Evolutionary conservation across 2,113 vertebrate genomes (phyloP).

Genomic region (Prunella fulvescens): DNA sequence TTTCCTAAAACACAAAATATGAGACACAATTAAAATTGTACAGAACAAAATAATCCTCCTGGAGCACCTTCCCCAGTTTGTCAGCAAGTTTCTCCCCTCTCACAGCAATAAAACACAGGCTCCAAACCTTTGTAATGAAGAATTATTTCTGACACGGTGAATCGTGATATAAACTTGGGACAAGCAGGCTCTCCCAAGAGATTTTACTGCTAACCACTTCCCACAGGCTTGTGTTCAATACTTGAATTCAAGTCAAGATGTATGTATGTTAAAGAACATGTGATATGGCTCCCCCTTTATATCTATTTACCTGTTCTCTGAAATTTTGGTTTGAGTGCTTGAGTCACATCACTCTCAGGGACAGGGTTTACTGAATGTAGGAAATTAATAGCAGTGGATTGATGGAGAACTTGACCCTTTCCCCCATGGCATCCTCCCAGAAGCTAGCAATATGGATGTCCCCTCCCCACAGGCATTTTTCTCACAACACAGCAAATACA

Average conservation of each 20-base stretch:
- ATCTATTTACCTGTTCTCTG: not conserved
- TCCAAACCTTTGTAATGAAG: not conserved
- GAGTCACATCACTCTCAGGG: not conserved
- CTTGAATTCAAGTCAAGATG: not conserved
- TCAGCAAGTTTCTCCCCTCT: not conserved
- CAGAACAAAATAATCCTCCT: not conserved
- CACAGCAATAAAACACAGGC: not conserved
- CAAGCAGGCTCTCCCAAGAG: not conserved
- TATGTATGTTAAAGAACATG: not conserved
- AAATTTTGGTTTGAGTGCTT: not conserved
- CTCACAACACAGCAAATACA: not conserved
- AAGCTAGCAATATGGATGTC: not conserved
- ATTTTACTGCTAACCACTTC: not conserved
- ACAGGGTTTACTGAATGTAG: not conserved
- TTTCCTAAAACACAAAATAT: not conserved
- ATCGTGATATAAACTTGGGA: not conserved
- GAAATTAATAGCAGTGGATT: not conserved
- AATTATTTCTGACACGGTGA: constrained; percentile 4
- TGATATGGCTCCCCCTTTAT: not conserved
- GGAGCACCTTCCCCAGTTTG: not conserved
- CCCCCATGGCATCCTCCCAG: not conserved
- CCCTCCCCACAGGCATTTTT: not conserved
- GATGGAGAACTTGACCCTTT: not conserved
- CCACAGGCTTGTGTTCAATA: not conserved
- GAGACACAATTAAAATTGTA: not conserved